phyloP scores from a whole-genome alignment of 2,797 vertebrate genomes.

The Enteromius anoplus region DNA sequence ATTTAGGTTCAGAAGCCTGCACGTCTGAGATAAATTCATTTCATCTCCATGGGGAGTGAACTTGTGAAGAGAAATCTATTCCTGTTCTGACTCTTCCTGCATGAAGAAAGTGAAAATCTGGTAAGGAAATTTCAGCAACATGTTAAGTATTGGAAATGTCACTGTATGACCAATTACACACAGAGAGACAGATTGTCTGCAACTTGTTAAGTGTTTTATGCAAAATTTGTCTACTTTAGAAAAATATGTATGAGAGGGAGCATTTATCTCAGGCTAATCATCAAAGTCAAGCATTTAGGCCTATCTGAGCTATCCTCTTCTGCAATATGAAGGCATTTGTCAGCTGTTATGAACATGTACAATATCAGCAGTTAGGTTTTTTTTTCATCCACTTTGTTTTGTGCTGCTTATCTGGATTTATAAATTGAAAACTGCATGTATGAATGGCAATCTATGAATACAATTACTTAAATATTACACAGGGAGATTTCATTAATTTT shows the following conservation, averaged over 20 bases:
- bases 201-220: slow-evolving; percentile 51
- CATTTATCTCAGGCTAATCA: slow-evolving; percentile 6
- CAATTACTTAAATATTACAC: not conserved
- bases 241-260: slow-evolving; percentile 24
- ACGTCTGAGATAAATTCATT: slow-evolving; percentile 60
- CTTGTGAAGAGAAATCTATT: slow-evolving; percentile 57
- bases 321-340: slow-evolving; percentile 53
- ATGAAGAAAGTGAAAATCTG: slow-evolving; percentile 55
- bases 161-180: slow-evolving; percentile 54
- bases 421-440: slow-evolving; percentile 74
- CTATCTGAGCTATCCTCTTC: not conserved
- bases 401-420: slow-evolving; percentile 82
- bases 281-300: not conserved
- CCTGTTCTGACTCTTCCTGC: slow-evolving; percentile 54
- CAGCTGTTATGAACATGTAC: slow-evolving; percentile 93
- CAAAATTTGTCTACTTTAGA: slow-evolving; percentile 26
- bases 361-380: slow-evolving; percentile 85
- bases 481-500: not conserved
- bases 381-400: slow-evolving; percentile 86
- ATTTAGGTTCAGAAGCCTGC: slow-evolving; percentile 61
- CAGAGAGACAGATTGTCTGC: slow-evolving; percentile 57
- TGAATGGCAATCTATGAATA: too few relatives aligned
- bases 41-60: slow-evolving; percentile 61
- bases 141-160: slow-evolving; percentile 58
- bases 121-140: slow-evolving; percentile 56